Conservation (phyloP, 2,888 invertebrate genomes). For the Eurytoma californica region DNA sequence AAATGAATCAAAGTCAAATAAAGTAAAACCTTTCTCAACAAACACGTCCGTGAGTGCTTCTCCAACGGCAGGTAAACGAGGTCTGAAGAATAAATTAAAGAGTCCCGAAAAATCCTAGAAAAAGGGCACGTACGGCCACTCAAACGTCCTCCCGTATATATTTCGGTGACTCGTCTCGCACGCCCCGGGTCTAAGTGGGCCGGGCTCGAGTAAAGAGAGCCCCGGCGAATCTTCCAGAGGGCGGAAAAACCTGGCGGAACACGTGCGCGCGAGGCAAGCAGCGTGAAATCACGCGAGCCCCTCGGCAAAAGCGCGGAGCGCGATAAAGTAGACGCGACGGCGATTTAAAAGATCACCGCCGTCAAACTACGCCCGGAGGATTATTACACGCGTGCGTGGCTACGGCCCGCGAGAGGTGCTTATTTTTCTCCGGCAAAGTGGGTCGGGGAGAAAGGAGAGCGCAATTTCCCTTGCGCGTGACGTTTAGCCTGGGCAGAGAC, state of each 20-base stretch:
- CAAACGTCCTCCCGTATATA: not conserved
- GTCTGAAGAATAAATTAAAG: not conserved
- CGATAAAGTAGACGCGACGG: not conserved
- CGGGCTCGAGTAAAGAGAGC: not conserved
- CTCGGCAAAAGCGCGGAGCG: not conserved
- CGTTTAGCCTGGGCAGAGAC: not conserved
- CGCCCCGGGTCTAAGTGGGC: not conserved
- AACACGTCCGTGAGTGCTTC: too few species aligned
- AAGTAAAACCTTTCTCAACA: too few species aligned
- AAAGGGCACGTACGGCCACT: not conserved
- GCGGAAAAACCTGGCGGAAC: not conserved
- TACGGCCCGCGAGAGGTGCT: not conserved
- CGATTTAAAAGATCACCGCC: not conserved
- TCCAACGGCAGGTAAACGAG: too few species aligned
- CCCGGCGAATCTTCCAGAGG: slow-evolving; percentile 2
- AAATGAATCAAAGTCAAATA: too few species aligned
- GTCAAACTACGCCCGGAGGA: not conserved
- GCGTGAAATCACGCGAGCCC: slow-evolving; percentile 14
- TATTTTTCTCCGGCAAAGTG: not conserved
- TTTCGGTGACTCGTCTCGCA: not conserved
- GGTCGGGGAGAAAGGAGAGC: slow-evolving; percentile 30
- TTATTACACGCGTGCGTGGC: not conserved
- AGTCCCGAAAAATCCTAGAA: not conserved
- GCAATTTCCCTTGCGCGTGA: not conserved
- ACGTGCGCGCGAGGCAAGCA: not conserved